Base-by-base conservation (phyloP, 2,797 vertebrate genomes). In the Ambastaia sidthimunki region DNA sequence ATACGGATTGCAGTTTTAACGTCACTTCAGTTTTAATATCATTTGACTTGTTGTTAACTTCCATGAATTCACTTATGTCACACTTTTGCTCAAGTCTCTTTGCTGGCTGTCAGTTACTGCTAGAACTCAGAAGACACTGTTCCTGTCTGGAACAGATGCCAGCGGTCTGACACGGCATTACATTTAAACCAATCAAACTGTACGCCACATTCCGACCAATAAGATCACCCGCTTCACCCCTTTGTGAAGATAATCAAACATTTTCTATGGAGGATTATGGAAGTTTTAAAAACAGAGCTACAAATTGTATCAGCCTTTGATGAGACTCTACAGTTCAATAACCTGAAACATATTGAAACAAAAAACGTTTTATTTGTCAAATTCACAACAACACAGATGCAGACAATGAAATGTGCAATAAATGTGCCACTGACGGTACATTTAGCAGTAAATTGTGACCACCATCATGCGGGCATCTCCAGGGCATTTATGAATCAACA, bases 11-110 rank as follows among this genome's bases (percentile, higher is more conserved):
- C 48, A 50, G 12, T 12, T 28, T 28, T 60, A 60, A 15, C 15
- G 13, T 5, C 1, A 25, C 57, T 13, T 60, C 3, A 28, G 28
- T 28, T 28, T 28, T 28, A 28, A 28, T 28, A 28, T 28, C 4
- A 28, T 28, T 63, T 1, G 25, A 74, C 25, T 52, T 63, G 44
- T 25, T 74, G 55, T 50, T 52, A 52, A 54, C n/a, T 34, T 75
- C 28, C 9, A 54, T 37, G 12, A 37, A 75, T 34, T 75, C 28
- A 66, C 60, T 37, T 13, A 74, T 74, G 60, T 54, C 60, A 75
- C 48, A 66, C 28, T 37, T 75, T 75, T 75, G 28, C 60, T 52
- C 47, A 75, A 23, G 28, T 15, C 16, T 48, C 72, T 74, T 63
- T n/a, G 16, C 7, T 41, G 18, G 18, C 62, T 65, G 62, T 37